A percentile compares a stretch with the other conserved stretches of the same genome.
phyloP scores from a whole-genome alignment of 2,888 invertebrate species.

The Volucella inanis region DNA sequence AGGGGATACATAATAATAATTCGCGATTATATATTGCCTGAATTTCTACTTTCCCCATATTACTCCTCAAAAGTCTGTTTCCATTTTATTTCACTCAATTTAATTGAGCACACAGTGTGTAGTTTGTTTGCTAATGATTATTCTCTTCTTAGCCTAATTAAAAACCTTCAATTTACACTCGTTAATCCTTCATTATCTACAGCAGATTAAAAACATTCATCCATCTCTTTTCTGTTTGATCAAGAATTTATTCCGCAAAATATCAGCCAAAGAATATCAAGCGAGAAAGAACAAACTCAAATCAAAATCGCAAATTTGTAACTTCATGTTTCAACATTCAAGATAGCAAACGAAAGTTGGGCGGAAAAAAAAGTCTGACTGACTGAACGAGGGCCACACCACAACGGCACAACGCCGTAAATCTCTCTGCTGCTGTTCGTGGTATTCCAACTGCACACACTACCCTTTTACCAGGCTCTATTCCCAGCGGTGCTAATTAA shows the following conservation, averaged over 20 bases:
- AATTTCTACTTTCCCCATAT: too few relatives aligned
- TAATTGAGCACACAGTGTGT: conserved; percentile 65
- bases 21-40: too few relatives aligned
- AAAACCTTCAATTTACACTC: conserved; percentile 70
- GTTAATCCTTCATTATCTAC: conserved; percentile 65
- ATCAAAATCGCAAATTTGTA: conserved; percentile 70
- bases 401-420: conserved; percentile 20
- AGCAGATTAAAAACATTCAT: conserved; percentile 63
- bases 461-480: conserved; percentile 71
- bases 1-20: too few relatives aligned
- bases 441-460: conserved; percentile 12
- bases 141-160: conserved; percentile 69
- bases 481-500: conserved; percentile 83
- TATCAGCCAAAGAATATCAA: conserved; percentile 28
- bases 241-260: conserved; percentile 65
- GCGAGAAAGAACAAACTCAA: conserved; percentile 53
- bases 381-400: conserved; percentile 35
- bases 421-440: conserved; percentile 19
- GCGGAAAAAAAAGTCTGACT: conserved; percentile 24
- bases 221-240: conserved; percentile 62
- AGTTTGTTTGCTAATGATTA: conserved; percentile 66
- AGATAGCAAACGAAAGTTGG: conserved; percentile 1
- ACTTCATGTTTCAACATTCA: conserved; percentile 46
- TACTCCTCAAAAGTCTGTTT: not conserved
- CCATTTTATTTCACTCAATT: conserved; percentile 35